Conservation (phyloP, 1,140 invertebrate genomes). For the Babylonia areolata region DNA sequence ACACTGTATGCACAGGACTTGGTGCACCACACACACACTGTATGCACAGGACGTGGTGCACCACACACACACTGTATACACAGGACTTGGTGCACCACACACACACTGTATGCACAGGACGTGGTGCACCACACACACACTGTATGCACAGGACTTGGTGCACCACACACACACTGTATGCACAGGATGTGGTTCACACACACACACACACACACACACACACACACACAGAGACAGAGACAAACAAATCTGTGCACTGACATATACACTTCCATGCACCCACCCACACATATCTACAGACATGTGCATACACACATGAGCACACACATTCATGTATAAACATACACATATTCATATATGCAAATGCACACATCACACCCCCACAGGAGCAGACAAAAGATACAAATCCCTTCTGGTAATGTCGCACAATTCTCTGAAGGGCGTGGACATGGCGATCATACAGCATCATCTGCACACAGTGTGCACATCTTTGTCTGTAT, state of each 20-base stretch:
- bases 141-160: no score
- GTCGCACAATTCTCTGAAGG: slow-evolving; percentile 68
- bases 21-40: background rate
- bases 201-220: slow-evolving; percentile 8
- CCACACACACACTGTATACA: background rate
- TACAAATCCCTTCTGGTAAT: slow-evolving; percentile 75
- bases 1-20: no score
- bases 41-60: background rate
- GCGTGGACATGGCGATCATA: slow-evolving; percentile 75
- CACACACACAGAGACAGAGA: no score
- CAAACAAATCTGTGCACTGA: no score
- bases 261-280: no score
- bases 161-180: background rate
- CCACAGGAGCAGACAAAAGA: no score
- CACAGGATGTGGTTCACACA: no score
- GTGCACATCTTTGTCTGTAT: no score
- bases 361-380: background rate
- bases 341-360: background rate
- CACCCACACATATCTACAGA: slow-evolving; percentile 1
- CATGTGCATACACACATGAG: background rate
- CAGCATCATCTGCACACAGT: slow-evolving; percentile 66
- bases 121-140: no score
- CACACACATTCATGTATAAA: background rate
- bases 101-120: no score
- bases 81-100: background rate